phyloP scores from a whole-genome alignment of 1,140 invertebrate genomes.

The Druon quercuslanigerum region DNA sequence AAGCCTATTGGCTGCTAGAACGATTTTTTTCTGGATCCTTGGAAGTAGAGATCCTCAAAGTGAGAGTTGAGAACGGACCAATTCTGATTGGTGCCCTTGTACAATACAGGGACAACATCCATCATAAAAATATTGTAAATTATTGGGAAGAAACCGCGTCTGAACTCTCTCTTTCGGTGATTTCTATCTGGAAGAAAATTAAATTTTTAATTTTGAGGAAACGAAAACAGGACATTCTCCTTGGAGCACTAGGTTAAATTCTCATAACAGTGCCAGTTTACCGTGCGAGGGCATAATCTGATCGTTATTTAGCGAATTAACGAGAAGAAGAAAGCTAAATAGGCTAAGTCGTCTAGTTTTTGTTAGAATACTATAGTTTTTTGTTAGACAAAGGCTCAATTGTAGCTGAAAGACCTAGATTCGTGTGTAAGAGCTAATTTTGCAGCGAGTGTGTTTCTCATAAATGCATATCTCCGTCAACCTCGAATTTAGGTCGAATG shows the following conservation, averaged over 20 bases:
- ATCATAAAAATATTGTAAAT: no score
- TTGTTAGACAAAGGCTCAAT: conserved; percentile 37
- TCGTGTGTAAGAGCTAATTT: conserved; percentile 39
- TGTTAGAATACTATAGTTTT: conserved; percentile 31
- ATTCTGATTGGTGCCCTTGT: no score
- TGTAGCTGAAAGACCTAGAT: conserved; percentile 27
- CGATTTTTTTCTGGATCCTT: no score
- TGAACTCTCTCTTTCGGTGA: no score
- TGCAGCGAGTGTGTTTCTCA: conserved; percentile 43
- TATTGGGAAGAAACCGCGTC: no score
- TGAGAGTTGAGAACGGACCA: no score
- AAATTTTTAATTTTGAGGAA: background rate
- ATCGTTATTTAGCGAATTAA: conserved; percentile 19
- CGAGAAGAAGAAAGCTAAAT: conserved; percentile 19
- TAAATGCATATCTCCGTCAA: conserved; percentile 51
- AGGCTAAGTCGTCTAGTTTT: conserved; percentile 31
- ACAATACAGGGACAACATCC: no score
- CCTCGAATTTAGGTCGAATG: conserved; percentile 15
- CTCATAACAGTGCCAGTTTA: conserved; percentile 22
- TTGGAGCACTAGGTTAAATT: conserved; percentile 46
- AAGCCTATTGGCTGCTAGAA: no score
- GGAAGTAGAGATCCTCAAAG: no score
- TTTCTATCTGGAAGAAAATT: background rate
- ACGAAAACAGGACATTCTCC: conserved; percentile 40
- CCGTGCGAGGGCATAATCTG: conserved; percentile 18